Evolutionary conservation across 2,113 vertebrate species (phyloP).

Genomic region (Xyrauchen texanus): DNA sequence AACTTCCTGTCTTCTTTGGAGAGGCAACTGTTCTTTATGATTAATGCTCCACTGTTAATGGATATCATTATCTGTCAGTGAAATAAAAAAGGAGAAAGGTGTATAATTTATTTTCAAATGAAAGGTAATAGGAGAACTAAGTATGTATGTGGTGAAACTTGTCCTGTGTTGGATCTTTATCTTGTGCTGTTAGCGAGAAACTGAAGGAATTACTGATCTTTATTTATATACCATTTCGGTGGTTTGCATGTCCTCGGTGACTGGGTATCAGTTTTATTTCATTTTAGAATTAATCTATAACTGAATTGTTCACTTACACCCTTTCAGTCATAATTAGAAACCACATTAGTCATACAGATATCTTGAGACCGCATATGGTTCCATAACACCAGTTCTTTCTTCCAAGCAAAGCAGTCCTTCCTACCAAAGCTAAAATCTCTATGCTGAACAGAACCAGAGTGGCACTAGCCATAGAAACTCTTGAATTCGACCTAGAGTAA

Average conservation of each 20-base stretch:
- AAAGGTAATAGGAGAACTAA: background rate
- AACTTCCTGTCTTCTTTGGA: slow-evolving; percentile 16
- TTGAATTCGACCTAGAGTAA: background rate
- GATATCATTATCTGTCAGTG: background rate
- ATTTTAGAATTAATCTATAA: background rate
- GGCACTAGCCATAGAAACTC: slow-evolving; percentile 7
- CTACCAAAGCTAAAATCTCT: background rate
- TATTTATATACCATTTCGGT: background rate
- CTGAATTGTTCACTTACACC: background rate
- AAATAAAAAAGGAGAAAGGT: background rate
- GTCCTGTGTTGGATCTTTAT: slow-evolving; percentile 30
- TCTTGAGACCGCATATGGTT: no score
- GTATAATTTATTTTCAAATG: background rate
- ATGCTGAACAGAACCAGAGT: slow-evolving; percentile 25
- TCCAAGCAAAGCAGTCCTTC: background rate
- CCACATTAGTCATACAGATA: background rate
- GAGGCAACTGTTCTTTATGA: background rate
- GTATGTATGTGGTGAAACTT: slow-evolving; percentile 9
- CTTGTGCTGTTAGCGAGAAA: slow-evolving; percentile 21
- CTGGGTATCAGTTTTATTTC: background rate
- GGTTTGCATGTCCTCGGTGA: no score
- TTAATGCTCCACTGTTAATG: background rate
- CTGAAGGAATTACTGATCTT: slow-evolving; percentile 25
- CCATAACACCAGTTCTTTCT: background rate
- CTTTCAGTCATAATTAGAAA: background rate